phyloP scores from a whole-genome alignment of 2,113 vertebrate species.

The Colistium nudipinnis region DNA sequence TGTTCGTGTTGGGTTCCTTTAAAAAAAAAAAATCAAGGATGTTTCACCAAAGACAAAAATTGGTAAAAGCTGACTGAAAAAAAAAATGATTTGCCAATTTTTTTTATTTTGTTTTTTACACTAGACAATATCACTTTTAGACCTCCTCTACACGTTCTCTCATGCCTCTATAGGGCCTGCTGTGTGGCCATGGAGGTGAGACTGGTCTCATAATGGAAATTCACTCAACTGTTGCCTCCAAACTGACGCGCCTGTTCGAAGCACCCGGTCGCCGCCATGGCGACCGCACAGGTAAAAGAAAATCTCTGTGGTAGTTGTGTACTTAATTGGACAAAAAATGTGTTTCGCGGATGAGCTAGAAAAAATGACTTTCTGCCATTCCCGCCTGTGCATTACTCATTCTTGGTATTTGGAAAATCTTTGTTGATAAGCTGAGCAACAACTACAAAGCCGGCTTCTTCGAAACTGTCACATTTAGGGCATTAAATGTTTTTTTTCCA shows the following conservation, averaged over 20 bases:
- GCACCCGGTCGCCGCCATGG: not conserved
- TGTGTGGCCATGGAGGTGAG: not conserved
- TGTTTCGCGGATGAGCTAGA: not conserved
- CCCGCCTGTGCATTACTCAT: not conserved
- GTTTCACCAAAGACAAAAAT: not conserved
- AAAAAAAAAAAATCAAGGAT: not conserved
- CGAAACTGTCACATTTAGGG: too few species aligned
- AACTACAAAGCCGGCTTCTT: too few species aligned
- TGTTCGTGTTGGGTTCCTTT: not conserved
- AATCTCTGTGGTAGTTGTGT: not conserved
- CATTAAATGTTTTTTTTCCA: not conserved
- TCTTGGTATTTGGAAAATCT: not conserved
- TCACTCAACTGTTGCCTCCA: not conserved
- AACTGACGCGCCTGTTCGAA: not conserved
- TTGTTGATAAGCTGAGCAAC: too few species aligned
- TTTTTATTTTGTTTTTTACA: not conserved
- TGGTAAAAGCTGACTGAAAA: too few species aligned
- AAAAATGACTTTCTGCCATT: not conserved
- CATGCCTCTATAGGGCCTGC: not conserved
- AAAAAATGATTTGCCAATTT: too few species aligned
- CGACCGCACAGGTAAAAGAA: not conserved
- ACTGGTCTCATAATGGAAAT: conserved; percentile 5
- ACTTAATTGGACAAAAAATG: not conserved
- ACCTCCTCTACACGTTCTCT: not conserved
- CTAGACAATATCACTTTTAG: too few species aligned